Evolutionary conservation across 2,797 vertebrate genomes (phyloP).

Genomic region (Antennarius maculatus): DNA sequence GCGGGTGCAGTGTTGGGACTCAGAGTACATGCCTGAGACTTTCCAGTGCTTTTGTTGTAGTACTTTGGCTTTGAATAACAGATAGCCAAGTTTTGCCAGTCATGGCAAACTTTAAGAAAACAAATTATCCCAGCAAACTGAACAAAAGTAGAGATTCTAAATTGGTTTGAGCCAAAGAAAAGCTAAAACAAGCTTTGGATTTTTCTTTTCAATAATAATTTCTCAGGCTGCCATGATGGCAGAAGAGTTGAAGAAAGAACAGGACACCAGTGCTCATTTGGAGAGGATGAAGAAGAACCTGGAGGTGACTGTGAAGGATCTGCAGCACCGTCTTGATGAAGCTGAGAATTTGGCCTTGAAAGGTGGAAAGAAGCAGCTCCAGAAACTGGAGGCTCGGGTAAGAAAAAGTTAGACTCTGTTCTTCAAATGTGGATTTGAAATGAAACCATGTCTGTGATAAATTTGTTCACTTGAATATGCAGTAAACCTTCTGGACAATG

Average conservation of each 20-base stretch:
- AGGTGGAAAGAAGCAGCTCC: slow-evolving; percentile 91
- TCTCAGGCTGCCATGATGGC: slow-evolving; percentile 93
- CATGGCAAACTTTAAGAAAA: too few species aligned
- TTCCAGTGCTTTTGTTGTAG: background rate
- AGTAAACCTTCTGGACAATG: background rate
- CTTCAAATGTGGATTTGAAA: background rate
- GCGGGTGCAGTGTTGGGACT: too few species aligned
- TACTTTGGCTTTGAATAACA: background rate
- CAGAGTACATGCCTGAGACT: background rate
- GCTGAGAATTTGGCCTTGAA: slow-evolving; percentile 90
- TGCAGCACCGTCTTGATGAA: slow-evolving; percentile 89
- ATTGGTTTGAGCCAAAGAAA: slow-evolving; percentile 45
- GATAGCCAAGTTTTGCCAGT: too few species aligned
- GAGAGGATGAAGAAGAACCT: slow-evolving; percentile 93
- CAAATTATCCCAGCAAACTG: slow-evolving; percentile 76
- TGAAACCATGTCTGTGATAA: background rate
- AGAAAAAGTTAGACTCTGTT: background rate
- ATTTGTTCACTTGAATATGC: background rate
- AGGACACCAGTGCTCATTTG: slow-evolving; percentile 91
- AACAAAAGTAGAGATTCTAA: slow-evolving; percentile 45
- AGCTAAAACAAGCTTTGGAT: slow-evolving; percentile 38
- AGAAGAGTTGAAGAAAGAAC: slow-evolving; percentile 92
- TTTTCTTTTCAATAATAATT: background rate
- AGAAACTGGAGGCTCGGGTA: slow-evolving; percentile 88
- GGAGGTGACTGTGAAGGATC: slow-evolving; percentile 88